Base-by-base conservation (phyloP, 53 echinoderm and acorn worm genomes). In the Henricia sp. region DNA sequence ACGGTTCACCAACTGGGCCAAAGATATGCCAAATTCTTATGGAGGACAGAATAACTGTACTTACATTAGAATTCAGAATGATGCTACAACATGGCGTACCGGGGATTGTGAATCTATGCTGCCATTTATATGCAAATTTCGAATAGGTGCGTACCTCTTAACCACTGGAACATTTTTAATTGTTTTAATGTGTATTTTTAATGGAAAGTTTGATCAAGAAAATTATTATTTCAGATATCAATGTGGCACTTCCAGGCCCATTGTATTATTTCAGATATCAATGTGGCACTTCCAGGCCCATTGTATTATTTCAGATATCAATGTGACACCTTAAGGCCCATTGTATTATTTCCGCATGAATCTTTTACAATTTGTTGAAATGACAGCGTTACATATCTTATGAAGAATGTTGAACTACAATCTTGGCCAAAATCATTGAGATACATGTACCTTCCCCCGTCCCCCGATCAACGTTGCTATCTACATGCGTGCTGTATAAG, bases 101-200 rank as follows among this genome's bases (percentile, higher is more conserved):
- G 83, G 74, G 1, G 37, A 51, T 42, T 93, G 93, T 40, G 57
- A 41, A 40, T 51, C 6, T 29, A 44, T 73, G 40, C 77, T 50
- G 51, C 77, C 83, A 70, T 82, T 74, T 53, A 46, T 93, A 51
- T 93, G 93, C 72, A 93, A 93, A 77, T 82, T 58, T 37, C 77
- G 75, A 39, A 67, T 80, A 21, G 51, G 93, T 93, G 57, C 51
- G 53, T 53, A 53, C 3, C 21, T 53, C 21, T 17, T 6, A 17
- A 17, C 16, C 16, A 53, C 8, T 6, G 6, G 3, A n/a, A n/a
- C n/a, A n/a, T 44, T 44, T 44, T 13, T 44, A 9, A 44, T 6
- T 44, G 44, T 9, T 44, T 44, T 44, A 44, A 6, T 44, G 44
- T 44, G 6, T 44, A 9, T 6, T 44, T 9, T 6, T 9, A 44